Conservation (phyloP, 2,888 invertebrate genomes). For the Pantelozetes paolii region DNA sequence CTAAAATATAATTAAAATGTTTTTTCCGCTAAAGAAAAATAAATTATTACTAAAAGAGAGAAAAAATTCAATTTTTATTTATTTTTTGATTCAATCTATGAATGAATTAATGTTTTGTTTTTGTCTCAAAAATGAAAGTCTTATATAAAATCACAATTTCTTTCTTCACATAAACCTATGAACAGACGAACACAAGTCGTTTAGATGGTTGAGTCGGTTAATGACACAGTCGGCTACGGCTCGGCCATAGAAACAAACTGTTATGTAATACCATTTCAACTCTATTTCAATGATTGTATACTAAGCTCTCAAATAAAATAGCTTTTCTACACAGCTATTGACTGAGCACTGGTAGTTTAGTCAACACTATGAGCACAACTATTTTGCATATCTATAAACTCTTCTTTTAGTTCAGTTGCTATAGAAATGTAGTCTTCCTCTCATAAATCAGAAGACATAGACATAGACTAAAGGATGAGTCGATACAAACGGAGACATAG, state of each 20-base stretch:
- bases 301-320: slow-evolving; percentile 29
- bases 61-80: not conserved
- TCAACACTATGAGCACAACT: not conserved
- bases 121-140: slow-evolving; percentile 15
- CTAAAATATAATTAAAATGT: slow-evolving; percentile 13
- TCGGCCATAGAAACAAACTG: not conserved
- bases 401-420: slow-evolving; percentile 26
- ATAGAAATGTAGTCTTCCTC: slow-evolving; percentile 26
- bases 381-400: slow-evolving; percentile 37
- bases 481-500: slow-evolving; percentile 2
- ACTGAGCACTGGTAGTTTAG: not conserved
- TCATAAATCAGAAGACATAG: slow-evolving; percentile 24
- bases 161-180: not conserved
- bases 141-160: slow-evolving; percentile 21
- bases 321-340: slow-evolving; percentile 1
- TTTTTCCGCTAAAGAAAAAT: too few species aligned
- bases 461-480: not conserved
- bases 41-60: not conserved
- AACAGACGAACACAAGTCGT: slow-evolving; percentile 12
- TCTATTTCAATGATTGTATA: slow-evolving; percentile 3
- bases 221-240: slow-evolving; percentile 1
- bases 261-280: slow-evolving; percentile 24
- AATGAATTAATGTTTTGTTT: too few species aligned
- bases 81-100: too few species aligned
- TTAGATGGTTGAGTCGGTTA: slow-evolving; percentile 4